phyloP scores from a whole-genome alignment of 2,797 vertebrate genomes.

The Peromyscus eremicus region DNA sequence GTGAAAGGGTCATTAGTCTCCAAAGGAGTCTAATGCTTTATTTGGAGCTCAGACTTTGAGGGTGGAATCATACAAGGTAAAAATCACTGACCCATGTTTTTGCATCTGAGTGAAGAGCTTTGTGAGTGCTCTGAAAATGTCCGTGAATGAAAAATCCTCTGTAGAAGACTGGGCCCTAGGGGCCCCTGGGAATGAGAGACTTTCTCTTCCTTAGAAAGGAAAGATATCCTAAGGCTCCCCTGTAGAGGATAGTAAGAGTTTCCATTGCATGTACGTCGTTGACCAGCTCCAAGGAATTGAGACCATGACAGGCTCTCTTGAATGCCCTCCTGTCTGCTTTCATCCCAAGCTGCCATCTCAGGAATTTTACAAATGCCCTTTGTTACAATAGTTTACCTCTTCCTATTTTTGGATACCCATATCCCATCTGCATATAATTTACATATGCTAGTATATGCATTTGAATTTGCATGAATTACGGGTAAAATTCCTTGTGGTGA shows the following conservation, averaged over 20 bases:
- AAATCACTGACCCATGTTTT: constrained; percentile 21
- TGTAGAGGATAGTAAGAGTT: neutral
- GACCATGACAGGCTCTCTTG: neutral
- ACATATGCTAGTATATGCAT: constrained; percentile 64
- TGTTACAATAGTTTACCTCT: constrained; percentile 66
- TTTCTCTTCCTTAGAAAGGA: neutral
- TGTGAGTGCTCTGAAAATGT: neutral
- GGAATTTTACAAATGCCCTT: constrained; percentile 78
- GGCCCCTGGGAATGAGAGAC: neutral
- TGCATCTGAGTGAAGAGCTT: neutral
- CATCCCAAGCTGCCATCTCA: constrained; percentile 24
- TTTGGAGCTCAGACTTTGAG: neutral
- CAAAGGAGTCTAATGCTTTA: neutral
- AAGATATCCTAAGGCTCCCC: neutral
- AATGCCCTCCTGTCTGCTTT: neutral
- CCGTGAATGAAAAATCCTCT: neutral
- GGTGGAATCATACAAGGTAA: neutral
- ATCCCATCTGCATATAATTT: constrained; percentile 65
- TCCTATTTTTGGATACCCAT: constrained; percentile 73
- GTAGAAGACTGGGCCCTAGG: neutral
- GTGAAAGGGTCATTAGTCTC: neutral
- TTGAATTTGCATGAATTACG: constrained; percentile 71
- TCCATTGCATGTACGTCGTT: neutral
- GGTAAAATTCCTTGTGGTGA: constrained; percentile 47
- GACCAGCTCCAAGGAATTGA: neutral